These are phyloP conservation scores for Choloepus hoffmanni DNA, from an alignment of 2,113 vertebrate species.

Conservation along the genomic window DNA sequence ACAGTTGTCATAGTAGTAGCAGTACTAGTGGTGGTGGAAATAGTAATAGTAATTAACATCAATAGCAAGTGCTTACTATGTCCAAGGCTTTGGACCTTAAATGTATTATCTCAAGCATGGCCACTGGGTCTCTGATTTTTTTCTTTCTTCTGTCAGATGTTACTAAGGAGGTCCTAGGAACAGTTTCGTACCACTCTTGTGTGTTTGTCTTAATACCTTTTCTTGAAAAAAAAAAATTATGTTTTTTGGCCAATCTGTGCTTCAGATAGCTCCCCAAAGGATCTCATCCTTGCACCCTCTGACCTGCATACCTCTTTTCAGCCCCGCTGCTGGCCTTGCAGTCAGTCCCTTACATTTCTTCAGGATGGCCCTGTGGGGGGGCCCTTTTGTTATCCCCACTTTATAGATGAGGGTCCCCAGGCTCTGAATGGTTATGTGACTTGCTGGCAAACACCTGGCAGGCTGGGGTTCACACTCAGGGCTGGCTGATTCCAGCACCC, in stretches of 20 bases:
- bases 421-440: not conserved
- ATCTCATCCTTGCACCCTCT: not conserved
- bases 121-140: not conserved
- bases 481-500: not conserved
- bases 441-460: not conserved
- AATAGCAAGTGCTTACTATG: not conserved
- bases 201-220: not conserved
- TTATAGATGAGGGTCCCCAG: not conserved
- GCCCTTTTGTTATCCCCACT: rapidly evolving
- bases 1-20: not conserved
- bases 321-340: not conserved
- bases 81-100: not conserved
- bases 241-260: not conserved
- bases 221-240: not conserved
- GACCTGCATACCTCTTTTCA: not conserved
- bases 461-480: not conserved
- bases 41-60: not conserved
- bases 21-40: too few relatives aligned
- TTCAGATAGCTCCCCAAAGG: not conserved
- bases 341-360: not conserved
- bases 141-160: not conserved
- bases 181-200: not conserved
- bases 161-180: not conserved
- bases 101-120: not conserved
- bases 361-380: rapidly evolving